Percentiles rank a stretch among this genome's conserved stretches.
Conservation (phyloP, 2,113 vertebrate genomes). For the Excalfactoria chinensis region DNA sequence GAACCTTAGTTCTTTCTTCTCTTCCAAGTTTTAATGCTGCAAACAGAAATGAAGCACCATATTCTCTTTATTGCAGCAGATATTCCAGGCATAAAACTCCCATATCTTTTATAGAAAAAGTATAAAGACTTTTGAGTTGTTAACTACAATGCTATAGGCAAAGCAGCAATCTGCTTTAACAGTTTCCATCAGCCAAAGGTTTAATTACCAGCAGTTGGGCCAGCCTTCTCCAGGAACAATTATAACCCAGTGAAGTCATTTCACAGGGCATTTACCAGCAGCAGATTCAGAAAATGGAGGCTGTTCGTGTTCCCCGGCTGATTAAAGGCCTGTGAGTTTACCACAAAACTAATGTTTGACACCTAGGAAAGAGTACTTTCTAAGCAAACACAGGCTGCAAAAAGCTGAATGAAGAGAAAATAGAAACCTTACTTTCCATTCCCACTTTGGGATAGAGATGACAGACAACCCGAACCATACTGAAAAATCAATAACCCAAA, state of each 20-base stretch:
- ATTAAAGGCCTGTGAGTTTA: background rate
- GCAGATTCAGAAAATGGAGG: constrained; percentile 36
- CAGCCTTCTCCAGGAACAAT: constrained; percentile 71
- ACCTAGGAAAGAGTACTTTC: constrained; percentile 29
- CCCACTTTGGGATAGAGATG: background rate
- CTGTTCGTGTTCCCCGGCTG: background rate
- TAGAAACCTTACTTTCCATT: background rate
- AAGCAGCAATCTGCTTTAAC: constrained; percentile 61
- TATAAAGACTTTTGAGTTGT: constrained; percentile 64
- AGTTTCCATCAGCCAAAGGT: constrained; percentile 61
- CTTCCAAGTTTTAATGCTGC: background rate
- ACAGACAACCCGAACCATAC: background rate
- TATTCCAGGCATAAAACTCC: constrained; percentile 58
- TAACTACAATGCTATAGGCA: constrained; percentile 48
- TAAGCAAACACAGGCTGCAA: background rate
- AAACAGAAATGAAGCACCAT: constrained; percentile 31
- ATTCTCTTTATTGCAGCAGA: constrained; percentile 55
- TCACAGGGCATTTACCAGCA: constrained; percentile 67
- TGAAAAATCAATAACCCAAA: background rate
- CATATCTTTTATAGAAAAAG: constrained; percentile 51
- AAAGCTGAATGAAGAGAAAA: background rate
- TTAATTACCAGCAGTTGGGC: constrained; percentile 65
- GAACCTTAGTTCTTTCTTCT: background rate
- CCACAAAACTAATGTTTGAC: background rate
- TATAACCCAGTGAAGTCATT: constrained; percentile 60